Evolutionary conservation across 2,888 invertebrate species (phyloP).

Genomic region (Limnephilus lunatus): DNA sequence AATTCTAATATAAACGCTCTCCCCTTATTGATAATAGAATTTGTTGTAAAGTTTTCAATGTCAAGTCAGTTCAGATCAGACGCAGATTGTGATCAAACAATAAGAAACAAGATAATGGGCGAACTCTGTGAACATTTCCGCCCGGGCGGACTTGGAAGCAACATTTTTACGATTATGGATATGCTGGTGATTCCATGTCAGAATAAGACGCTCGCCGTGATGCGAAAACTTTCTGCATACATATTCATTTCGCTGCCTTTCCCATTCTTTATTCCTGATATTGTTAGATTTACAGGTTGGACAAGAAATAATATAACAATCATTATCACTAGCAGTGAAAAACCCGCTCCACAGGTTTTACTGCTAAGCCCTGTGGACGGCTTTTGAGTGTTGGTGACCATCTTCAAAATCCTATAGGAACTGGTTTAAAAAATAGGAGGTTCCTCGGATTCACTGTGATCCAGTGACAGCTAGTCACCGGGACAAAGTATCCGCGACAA

Average conservation of each 20-base stretch:
- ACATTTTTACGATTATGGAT: not conserved
- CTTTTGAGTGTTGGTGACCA: no score
- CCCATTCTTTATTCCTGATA: not conserved
- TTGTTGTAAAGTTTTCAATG: not conserved
- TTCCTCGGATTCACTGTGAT: no score
- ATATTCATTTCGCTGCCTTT: conserved; percentile 1
- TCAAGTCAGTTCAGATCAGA: not conserved
- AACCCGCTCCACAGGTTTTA: no score
- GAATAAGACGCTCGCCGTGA: not conserved
- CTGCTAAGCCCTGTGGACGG: no score
- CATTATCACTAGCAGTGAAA: no score
- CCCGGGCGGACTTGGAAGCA: not conserved
- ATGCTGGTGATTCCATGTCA: conserved; percentile 6
- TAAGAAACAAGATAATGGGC: not conserved
- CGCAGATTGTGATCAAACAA: not conserved
- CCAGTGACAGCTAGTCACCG: no score
- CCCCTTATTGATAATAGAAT: not conserved
- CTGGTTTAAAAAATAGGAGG: no score
- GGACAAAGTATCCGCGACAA: no score
- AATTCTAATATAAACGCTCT: no score
- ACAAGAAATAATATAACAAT: not conserved
- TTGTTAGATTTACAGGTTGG: not conserved
- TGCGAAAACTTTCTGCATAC: conserved; percentile 34
- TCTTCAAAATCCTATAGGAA: no score
- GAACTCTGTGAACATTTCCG: conserved; percentile 7